phyloP scores from a whole-genome alignment of 2,888 invertebrate species.

The Chromoteleia sp. region DNA sequence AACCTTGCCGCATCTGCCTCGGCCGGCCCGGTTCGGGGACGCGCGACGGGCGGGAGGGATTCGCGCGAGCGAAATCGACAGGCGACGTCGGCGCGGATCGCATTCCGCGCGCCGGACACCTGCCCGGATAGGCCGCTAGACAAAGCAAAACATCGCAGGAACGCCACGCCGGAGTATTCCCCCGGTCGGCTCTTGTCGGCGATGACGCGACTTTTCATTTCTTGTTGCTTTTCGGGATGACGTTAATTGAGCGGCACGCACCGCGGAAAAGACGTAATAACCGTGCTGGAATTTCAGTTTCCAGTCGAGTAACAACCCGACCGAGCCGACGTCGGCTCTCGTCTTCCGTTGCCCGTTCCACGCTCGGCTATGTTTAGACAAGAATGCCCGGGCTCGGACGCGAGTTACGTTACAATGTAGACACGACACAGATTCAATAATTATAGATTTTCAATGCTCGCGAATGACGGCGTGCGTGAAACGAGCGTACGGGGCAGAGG shows the following conservation, averaged over 20 bases:
- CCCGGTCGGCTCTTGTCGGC: slow-evolving; percentile 7
- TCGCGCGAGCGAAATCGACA: slow-evolving; percentile 65
- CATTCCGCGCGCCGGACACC: slow-evolving; percentile 65
- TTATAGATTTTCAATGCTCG: slow-evolving; percentile 39
- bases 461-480: slow-evolving; percentile 34
- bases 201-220: slow-evolving; percentile 58
- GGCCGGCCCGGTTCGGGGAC: too few relatives aligned
- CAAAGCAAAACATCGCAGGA: slow-evolving; percentile 50
- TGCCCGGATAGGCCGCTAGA: slow-evolving; percentile 54
- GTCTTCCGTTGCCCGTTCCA: too few relatives aligned
- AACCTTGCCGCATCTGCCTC: slow-evolving; percentile 40
- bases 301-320: slow-evolving; percentile 24
- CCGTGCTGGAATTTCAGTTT: slow-evolving; percentile 63
- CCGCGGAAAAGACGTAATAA: slow-evolving; percentile 67
- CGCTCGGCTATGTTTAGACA: slow-evolving; percentile 53
- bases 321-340: slow-evolving; percentile 15
- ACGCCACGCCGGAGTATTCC: not conserved
- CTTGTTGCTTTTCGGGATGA: slow-evolving; percentile 64
- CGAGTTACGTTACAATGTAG: slow-evolving; percentile 34
- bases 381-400: slow-evolving; percentile 25
- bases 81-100: slow-evolving; percentile 56
- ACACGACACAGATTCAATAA: slow-evolving; percentile 59
- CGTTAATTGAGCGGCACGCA: slow-evolving; percentile 69
- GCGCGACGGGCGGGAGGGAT: slow-evolving; percentile 23
- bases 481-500: not conserved